Evolutionary conservation across 2,113 vertebrate genomes (phyloP), one percentile per base, ranked within the genome.

Genomic region (Scytalopus superciliaris): DNA sequence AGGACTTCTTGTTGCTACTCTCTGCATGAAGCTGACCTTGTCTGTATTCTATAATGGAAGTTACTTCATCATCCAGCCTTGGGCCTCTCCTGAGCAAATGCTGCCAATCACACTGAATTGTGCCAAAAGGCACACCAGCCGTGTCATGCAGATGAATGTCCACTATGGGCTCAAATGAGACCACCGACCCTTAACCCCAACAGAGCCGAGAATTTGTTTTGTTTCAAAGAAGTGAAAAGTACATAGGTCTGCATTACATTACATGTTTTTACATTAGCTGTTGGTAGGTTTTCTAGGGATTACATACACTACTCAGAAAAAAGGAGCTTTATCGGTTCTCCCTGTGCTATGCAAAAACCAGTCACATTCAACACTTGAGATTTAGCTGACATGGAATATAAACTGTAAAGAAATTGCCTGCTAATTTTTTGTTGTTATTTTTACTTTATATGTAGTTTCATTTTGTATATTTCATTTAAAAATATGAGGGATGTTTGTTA

Each of bases 31-130:
- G 87, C 79, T 96, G 96, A 96, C 94, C 82, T 91, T 75, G 66
- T 90, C 89, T 91, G 84, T 93, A 21, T 84, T 87, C 89, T 81
- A 62, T 97, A 97, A 97, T 97, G 84, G 91, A 97, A 96, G 93
- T 97, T 97, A 95, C 94, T 94, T 95, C 94, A 95, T 95, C 92
- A 94, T 94, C 79, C 59, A 67, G 50, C 74, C 52, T 19, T 25
- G 90, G n/a, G 84, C 47, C 87, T 79, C 92, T 96, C 74, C 80
- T 24, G 95, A 93, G 78, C 63, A 47, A 92, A 17, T 3, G 53
- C 75, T 94, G 96, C 82, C 91, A 75, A 62, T 96, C 82, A 90
- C 47, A 22, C 40, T n/a, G 91, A 90, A 19, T 35, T 12, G 45
- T 73, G 79, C 75, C 93, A 77, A 60, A 25, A 93, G 33, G 17